Evolutionary conservation across 2,113 vertebrate species (phyloP), one percentile per base, ranked within the genome.

Genomic region (Planiliza haematocheilus): DNA sequence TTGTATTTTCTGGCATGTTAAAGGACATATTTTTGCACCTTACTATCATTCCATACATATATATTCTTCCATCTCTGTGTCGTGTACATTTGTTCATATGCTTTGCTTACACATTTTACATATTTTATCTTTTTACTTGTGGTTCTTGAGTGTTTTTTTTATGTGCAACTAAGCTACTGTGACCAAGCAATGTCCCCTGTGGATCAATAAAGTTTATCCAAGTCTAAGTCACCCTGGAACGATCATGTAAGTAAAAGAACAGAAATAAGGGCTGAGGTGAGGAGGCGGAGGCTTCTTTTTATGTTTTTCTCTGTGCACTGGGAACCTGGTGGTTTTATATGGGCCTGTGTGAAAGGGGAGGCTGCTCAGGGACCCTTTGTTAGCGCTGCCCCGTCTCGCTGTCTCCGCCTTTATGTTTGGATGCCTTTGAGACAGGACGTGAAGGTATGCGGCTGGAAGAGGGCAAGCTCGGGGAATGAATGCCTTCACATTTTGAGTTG

Each of bases 391-490:
- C 70, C n/a, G 66, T 69, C 78, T 70, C 70, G 52, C 58, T 42
- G 71, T 74, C 72, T 81, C 64, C 45, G 70, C 67, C 82, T 86
- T 86, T 77, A 75, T 85, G 82, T 81, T 60, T 37, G 51, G 69
- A 68, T 57, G 86, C 70, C 81, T 86, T 85, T 86, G 79, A 88
- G 88, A 81, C 49, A 6, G 65, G 68, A 86, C 68, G 82, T 86
- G 84, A 51, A 70, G 82, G 79, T 67, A 90, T 88, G 88, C 10
- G 71, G 49, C 77, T 51, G 71, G 13, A 49, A 70, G 80, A 79
- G 74, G 52, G 70, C 75, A 11, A 17, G 68, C 73, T 72, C 72
- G 16, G 53, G 68, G 75, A n/a, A 53, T 75, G 80, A 80, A 84
- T 75, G 43, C 81, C 71, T 83, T 53, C 57, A 65, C 61, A 45